These are phyloP conservation scores for Artibeus lituratus DNA, from an alignment of 2,797 vertebrate genomes.

Conservation along the genomic window DNA sequence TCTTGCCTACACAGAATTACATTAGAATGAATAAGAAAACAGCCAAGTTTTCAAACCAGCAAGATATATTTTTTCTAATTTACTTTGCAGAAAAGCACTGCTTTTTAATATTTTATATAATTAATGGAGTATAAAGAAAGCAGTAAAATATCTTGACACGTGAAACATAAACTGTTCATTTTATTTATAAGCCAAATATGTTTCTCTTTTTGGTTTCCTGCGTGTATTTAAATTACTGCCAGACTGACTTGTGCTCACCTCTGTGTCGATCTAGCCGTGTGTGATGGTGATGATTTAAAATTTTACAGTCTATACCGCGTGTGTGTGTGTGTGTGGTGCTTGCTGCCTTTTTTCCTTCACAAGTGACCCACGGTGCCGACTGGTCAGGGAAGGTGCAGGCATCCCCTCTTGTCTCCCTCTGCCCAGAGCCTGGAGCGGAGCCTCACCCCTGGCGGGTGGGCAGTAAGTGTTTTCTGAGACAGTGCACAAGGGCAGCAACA, in stretches of 20 bases:
- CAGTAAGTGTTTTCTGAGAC: background rate
- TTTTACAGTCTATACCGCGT: background rate
- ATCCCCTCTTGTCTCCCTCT: background rate
- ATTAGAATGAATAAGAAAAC: conserved; percentile 36
- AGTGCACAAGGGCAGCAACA: background rate
- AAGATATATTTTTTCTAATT: background rate
- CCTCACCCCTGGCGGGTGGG: background rate
- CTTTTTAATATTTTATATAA: conserved; percentile 34
- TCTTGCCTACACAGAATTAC: background rate
- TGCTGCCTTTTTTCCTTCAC: background rate
- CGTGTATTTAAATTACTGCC: background rate
- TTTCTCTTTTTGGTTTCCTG: background rate
- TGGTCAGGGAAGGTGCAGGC: background rate
- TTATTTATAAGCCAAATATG: background rate
- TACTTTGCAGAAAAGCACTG: background rate
- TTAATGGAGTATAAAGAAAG: background rate
- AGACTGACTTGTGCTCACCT: background rate
- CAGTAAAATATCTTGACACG: background rate
- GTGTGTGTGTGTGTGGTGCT: background rate
- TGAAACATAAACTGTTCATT: background rate
- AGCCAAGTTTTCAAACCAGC: background rate
- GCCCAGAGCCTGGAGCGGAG: background rate
- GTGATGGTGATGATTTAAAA: background rate
- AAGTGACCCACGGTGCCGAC: background rate
- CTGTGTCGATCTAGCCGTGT: background rate